Percentiles rank a stretch among this genome's conserved stretches.
phyloP scores from a whole-genome alignment of 2,888 invertebrate genomes.

The Neria commutata region DNA sequence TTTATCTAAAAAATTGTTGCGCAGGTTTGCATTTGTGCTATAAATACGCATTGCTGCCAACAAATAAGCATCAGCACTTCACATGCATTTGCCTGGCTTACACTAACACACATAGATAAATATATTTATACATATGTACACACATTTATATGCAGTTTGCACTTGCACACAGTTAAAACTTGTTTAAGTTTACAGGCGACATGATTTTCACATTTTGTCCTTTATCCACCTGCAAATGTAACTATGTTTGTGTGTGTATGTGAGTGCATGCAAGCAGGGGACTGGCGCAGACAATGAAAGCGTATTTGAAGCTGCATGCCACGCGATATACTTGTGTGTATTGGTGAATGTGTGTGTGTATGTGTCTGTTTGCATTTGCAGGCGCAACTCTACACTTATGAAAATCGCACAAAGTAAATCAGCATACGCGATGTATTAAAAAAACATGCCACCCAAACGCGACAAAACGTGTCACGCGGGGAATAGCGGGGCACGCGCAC shows the following conservation, averaged over 20 bases:
- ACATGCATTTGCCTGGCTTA: too few species aligned
- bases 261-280: not conserved
- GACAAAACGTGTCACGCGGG: slow-evolving; percentile 4
- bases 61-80: too few species aligned
- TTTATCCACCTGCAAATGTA: slow-evolving; percentile 1
- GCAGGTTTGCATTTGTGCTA: too few species aligned
- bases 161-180: slow-evolving; percentile 16
- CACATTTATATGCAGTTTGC: too few species aligned
- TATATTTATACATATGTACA: too few species aligned
- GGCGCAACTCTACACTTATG: slow-evolving; percentile 19
- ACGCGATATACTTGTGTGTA: not conserved
- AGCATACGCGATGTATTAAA: not conserved
- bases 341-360: not conserved
- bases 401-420: slow-evolving; percentile 18
- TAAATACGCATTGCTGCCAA: too few species aligned
- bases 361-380: not conserved
- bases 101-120: too few species aligned
- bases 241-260: not conserved
- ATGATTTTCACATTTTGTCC: slow-evolving; percentile 11
- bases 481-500: slow-evolving; percentile 5
- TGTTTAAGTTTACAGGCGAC: slow-evolving; percentile 21
- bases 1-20: too few species aligned
- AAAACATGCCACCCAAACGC: slow-evolving; percentile 27
- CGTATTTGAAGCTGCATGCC: not conserved
- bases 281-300: not conserved